Conservation (phyloP, 2,113 vertebrate genomes). For the Pogonocichla stellata region DNA sequence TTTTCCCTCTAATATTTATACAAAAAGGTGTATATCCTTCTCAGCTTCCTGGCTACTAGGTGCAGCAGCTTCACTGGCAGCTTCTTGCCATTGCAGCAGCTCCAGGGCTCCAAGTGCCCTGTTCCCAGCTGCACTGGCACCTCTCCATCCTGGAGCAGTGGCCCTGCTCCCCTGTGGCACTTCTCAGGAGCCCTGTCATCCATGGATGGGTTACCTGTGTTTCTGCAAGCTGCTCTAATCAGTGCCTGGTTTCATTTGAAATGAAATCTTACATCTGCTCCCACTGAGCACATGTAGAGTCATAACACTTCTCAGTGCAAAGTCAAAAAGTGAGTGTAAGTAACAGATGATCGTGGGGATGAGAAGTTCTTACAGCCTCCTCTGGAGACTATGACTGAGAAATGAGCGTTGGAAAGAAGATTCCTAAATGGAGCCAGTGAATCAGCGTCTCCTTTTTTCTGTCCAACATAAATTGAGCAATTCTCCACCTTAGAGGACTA, state of each 20-base stretch:
- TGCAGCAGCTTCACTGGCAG: background rate
- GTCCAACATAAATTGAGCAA: background rate
- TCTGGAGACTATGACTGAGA: background rate
- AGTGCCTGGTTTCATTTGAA: background rate
- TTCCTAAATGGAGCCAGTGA: background rate
- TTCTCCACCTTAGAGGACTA: background rate
- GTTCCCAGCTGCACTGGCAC: background rate
- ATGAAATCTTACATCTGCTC: background rate
- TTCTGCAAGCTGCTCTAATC: background rate
- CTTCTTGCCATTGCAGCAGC: background rate
- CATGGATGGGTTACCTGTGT: fast-evolving
- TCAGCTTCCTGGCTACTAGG: background rate
- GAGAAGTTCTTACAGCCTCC: background rate
- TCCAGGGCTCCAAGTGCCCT: background rate
- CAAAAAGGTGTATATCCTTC: background rate
- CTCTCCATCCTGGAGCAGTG: background rate
- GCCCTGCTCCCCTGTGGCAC: background rate
- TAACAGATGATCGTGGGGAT: background rate
- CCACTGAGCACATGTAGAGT: background rate
- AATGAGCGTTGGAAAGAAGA: background rate
- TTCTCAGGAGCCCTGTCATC: background rate
- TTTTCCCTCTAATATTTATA: background rate
- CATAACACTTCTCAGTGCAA: fast-evolving
- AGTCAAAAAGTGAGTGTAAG: background rate
- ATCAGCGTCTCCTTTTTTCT: background rate